Base-by-base conservation (phyloP, 2,797 vertebrate species). In the Aselliscus stoliczkanus region DNA sequence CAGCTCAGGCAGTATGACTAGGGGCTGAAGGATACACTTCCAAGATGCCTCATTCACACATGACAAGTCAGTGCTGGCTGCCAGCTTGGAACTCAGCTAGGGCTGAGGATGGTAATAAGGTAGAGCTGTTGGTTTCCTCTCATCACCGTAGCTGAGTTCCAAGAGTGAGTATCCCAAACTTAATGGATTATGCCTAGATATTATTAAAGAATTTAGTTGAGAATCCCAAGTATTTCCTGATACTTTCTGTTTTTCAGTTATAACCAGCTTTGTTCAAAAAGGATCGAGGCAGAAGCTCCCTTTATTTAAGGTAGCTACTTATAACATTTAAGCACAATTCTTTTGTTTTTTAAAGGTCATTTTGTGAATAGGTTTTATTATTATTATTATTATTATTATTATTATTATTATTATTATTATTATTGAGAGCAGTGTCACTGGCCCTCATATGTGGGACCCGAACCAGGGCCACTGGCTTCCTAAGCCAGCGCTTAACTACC, bases 171-270 rank as follows among this genome's bases (percentile, higher is more conserved):
- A 47, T 70, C 69, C 37, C 23, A 87, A 72, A 72, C 17, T 54
- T 81, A 93, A 95, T 77, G 54, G 69, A 52, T 93, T 64, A 77
- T 31, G 31, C 52, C 75, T 92, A 47, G 87, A 83, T 87, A 90
- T 75, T 93, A 86, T 80, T 88, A 93, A 87, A 90, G 64, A 93
- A 58, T 87, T 95, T 83, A 93, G 14, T 47, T 72, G 62, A 87
- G 42, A 93, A 83, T 54, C 42, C 75, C 58, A 79, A 80, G 77
- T 65, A 80, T 92, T 73, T 29, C 42, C 29, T 77, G 56, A 87
- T 44, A 34, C 31, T 73, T 90, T 81, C 39, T 72, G 54, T 50
- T 90, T 93, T 90, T 93, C 70, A 72, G 76, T 93, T 83, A 67
- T 60, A 95, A 72, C 23, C 50, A 90, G 29, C n/a, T 90, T 82